A percentile compares a stretch with the other conserved stretches of the same genome.
Conservation (phyloP, 1,140 invertebrate species). For the Ips typographus region DNA sequence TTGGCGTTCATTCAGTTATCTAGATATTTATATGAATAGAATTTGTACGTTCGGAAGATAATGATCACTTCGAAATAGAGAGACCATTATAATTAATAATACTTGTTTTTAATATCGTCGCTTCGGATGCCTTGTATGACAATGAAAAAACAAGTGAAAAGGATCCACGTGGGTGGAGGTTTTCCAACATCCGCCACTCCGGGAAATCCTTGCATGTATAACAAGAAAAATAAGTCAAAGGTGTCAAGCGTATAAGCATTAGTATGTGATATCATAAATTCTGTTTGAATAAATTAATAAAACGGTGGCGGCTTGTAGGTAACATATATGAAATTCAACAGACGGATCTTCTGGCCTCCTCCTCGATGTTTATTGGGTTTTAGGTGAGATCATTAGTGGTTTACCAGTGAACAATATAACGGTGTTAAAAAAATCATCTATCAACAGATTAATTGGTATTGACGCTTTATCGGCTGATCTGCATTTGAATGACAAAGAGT, state of each 20-base stretch:
- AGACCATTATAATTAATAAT: background rate
- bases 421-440: background rate
- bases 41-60: background rate
- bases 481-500: background rate
- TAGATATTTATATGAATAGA: background rate
- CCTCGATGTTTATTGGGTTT: background rate
- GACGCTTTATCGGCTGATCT: background rate
- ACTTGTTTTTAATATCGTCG: too few relatives aligned
- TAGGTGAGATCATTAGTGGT: background rate
- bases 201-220: too few relatives aligned
- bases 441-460: background rate
- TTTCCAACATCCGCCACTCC: too few relatives aligned
- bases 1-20: conserved; percentile 25
- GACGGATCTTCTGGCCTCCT: background rate
- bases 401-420: background rate
- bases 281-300: too few relatives aligned
- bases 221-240: too few relatives aligned
- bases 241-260: too few relatives aligned
- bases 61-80: background rate
- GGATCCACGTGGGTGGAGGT: too few relatives aligned
- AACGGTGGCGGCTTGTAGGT: too few relatives aligned
- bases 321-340: background rate
- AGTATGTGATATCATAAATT: too few relatives aligned
- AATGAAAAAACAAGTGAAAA: too few relatives aligned
- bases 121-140: too few relatives aligned